Evolutionary conservation across 2,113 vertebrate genomes (phyloP).

Genomic region (Leuciscus idus): DNA sequence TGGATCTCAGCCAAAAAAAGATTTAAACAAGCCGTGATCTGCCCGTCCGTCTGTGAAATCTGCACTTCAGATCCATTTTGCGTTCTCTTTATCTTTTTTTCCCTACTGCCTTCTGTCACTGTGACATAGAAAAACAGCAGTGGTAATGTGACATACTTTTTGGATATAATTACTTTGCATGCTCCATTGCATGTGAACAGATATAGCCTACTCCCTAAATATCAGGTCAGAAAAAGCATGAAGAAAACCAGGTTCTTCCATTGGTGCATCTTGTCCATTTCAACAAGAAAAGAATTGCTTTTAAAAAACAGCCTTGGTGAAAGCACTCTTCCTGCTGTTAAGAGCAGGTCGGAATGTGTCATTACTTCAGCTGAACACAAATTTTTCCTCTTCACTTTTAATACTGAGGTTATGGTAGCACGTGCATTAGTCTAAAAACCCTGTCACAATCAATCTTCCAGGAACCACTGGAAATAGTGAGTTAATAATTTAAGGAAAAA

Average conservation of each 20-base stretch:
- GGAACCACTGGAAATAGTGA: constrained; percentile 59
- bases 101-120: not conserved
- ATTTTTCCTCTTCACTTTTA: constrained; percentile 64
- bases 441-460: constrained; percentile 58
- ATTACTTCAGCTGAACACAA: constrained; percentile 60
- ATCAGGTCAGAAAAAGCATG: not conserved
- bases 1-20: too few relatives aligned
- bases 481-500: constrained; percentile 51
- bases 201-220: constrained; percentile 7
- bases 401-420: constrained; percentile 45
- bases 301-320: constrained; percentile 33
- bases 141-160: not conserved
- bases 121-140: not conserved
- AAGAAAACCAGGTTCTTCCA: constrained; percentile 32
- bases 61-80: not conserved
- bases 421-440: constrained; percentile 59
- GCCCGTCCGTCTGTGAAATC: too few relatives aligned
- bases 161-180: not conserved
- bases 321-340: constrained; percentile 51
- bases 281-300: constrained; percentile 20
- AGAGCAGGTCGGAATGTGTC: constrained; percentile 38
- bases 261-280: constrained; percentile 33
- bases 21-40: too few relatives aligned
- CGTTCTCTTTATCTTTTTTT: not conserved
- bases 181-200: not conserved